phyloP scores from a whole-genome alignment of 2,888 invertebrate genomes.

The Diplazon laetatorius region DNA sequence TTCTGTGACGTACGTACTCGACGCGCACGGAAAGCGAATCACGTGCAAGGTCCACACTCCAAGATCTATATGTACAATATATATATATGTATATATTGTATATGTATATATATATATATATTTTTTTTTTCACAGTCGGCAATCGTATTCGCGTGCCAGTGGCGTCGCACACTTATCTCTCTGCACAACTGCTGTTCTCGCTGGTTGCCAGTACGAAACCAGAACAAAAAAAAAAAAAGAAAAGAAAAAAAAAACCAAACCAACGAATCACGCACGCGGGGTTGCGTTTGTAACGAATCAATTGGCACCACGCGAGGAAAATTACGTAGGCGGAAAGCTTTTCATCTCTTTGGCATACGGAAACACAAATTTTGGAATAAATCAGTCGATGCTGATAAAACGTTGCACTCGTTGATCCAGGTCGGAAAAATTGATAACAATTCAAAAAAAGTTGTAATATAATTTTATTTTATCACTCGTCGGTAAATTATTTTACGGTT shows the following conservation, averaged over 20 bases:
- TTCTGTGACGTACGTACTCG: slow-evolving; percentile 53
- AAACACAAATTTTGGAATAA: background rate
- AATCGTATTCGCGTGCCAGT: slow-evolving; percentile 50
- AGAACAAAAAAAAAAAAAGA: slow-evolving; percentile 25
- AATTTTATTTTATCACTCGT: no score
- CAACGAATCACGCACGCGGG: slow-evolving; percentile 30
- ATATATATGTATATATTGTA: background rate
- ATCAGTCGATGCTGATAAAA: background rate
- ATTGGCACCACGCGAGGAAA: slow-evolving; percentile 19
- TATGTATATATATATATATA: background rate
- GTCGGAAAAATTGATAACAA: no score
- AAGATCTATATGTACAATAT: slow-evolving; percentile 25
- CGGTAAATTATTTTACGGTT: no score
- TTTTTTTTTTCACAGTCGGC: slow-evolving; percentile 6
- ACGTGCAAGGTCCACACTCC: slow-evolving; percentile 33
- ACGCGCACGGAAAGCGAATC: slow-evolving; percentile 45
- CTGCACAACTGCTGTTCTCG: slow-evolving; percentile 2
- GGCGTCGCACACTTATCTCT: slow-evolving; percentile 39
- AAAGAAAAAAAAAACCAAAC: slow-evolving; percentile 10
- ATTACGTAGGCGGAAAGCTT: background rate
- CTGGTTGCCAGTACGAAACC: background rate
- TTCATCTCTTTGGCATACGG: background rate
- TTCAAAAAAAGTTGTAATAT: no score
- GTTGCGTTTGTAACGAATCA: slow-evolving; percentile 35
- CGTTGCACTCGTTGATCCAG: no score